Base-by-base conservation (phyloP, 2,113 vertebrate species). In the Vireo altiloquus region DNA sequence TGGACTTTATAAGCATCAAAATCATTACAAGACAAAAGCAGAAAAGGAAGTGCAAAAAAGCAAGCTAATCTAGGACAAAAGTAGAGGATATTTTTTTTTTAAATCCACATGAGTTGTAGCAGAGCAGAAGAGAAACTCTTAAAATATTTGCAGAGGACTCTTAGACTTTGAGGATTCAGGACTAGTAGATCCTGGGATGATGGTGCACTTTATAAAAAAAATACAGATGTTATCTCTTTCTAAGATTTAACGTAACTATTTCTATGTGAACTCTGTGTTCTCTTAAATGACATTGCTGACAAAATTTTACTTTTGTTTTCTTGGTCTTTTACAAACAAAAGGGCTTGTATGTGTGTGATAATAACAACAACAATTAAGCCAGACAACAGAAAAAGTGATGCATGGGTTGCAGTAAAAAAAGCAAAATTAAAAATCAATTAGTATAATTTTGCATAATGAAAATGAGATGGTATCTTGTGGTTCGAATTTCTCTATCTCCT, bases 161-260 rank as follows among this genome's bases (percentile, higher is more conserved):
- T 92, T 88, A 10, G n/a, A n/a, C 15, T 54, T 44, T 71, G 13
- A 53, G 28, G 8, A 27, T 57, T 66, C 31, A 61, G 23, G 27
- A 69, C 22, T 52, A 72, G 13, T 44, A 57, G 9, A 60, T 69
- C 7, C 24, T 52, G 39, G 37, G 24, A 64, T 44, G 8, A 37
- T 8, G 69, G 6, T 6, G 6, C 3, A 77, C 5, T 33, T 54
- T 56, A 17, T 68, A 15, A 19, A 60, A 46, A 42, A 59, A 3
- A 56, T 33, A 17, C 1, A n/a, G 12, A n/a, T 6, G 0, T 40
- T 33, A 33, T 19, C 30, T 15, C 1, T 40, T 49, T 80, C 31
- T 78, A 54, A 70, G 11, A 21, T 35, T 13, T 12, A 53, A 25
- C 28, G 13, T n/a, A 57, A 69, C 7, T 39, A 18, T 23, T 54